Evolutionary conservation across 2,113 vertebrate species (phyloP), one percentile per base, ranked within the genome.

Genomic region (Zootoca vivipara): DNA sequence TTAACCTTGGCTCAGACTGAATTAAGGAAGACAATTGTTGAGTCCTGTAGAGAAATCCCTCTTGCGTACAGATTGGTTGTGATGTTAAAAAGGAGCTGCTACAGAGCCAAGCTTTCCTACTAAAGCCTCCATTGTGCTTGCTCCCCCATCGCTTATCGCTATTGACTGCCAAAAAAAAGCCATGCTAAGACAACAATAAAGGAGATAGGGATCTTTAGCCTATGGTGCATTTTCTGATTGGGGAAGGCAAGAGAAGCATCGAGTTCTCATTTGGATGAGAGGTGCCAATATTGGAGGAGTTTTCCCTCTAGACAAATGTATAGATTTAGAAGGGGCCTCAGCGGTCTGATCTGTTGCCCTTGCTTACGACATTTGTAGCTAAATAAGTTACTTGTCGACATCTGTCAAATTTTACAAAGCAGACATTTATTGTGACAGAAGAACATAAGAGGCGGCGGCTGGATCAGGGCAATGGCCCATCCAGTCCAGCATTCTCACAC

Each of bases 1-100:
- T 83, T 86, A 42, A 90, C 64, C 79, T 82, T 70, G 16, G 20
- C 79, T 90, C 28, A 35, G n/a, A 42, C 42, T 70, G 42, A 69
- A 70, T 86, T 83, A 70, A 70, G 13, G 62, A 65, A 80, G 42
- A 86, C 1, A 46, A 62, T 78, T 38, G 58, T 62, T 18, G 69
- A 77, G 58, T 75, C 69, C 15, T 20, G 73, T 26, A 77, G 64
- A 86, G 72, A 90, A 40, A 62, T 82, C 26, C 20, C 7, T 74
- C 42, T 38, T 40, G 20, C 8, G 20, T 62, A 42, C 72, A 4
- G 35, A 75, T 83, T 90, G 69, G 42, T 42, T n/a, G 4, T 35
- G 10, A 58, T 70, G 46, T n/a, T 82, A 82, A 81, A 77, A 82
- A 64, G 35, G 82, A 86, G 16, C 26, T 16, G 33, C 84, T n/a